A percentile compares a stretch with the other conserved stretches of the same genome.
Conservation (phyloP, 2,888 invertebrate genomes). For the Listrodromus nycthemerus region DNA sequence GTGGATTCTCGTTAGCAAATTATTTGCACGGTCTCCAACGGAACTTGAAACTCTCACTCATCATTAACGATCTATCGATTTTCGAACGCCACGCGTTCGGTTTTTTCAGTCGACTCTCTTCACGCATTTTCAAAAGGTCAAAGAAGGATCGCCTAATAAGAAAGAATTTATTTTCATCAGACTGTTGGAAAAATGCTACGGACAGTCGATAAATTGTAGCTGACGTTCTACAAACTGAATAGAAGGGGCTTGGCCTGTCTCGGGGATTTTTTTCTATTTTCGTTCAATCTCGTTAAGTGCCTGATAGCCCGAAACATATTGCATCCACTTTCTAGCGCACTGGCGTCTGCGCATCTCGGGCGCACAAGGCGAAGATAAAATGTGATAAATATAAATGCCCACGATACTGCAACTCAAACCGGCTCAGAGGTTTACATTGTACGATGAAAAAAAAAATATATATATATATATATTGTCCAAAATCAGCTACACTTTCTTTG, state of each 20-base stretch:
- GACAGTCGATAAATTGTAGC: constrained; percentile 59
- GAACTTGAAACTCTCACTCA: neutral
- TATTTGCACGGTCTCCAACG: neutral
- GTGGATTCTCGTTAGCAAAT: neutral
- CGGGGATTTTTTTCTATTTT: constrained; percentile 43
- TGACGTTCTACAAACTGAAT: constrained; percentile 41
- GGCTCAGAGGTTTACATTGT: neutral
- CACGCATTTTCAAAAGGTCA: neutral
- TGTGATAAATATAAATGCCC: constrained; percentile 31
- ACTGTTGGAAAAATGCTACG: constrained; percentile 1
- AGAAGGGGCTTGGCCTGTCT: constrained; percentile 9
- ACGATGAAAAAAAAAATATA: neutral
- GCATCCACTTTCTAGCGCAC: constrained; percentile 8
- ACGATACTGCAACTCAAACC: neutral
- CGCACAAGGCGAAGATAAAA: constrained; percentile 41
- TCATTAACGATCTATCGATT: neutral
- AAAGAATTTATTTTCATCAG: neutral
- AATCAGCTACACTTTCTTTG: no score
- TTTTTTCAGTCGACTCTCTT: neutral
- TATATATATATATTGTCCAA: neutral
- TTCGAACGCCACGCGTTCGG: neutral
- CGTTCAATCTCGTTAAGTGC: constrained; percentile 66
- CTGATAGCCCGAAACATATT: constrained; percentile 55
- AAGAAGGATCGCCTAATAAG: neutral
- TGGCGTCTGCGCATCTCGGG: constrained; percentile 32